Evolutionary conservation across 2,888 invertebrate genomes (phyloP).

Genomic region (Listrodromus nycthemerus): DNA sequence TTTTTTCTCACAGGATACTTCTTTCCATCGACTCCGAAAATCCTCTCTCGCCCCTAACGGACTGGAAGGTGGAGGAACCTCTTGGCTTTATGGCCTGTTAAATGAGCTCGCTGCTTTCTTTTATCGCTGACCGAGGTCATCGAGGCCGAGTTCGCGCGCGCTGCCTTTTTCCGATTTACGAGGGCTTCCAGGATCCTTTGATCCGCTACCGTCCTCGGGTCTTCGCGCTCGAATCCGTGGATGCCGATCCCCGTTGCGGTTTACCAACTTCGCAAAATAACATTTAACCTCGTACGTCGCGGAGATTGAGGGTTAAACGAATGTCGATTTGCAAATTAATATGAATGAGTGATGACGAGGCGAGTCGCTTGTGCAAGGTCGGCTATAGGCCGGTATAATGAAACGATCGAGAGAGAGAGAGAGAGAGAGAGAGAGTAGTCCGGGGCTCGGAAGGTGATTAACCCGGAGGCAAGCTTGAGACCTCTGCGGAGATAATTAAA

Average conservation of each 20-base stretch:
- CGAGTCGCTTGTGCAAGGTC: slow-evolving; percentile 46
- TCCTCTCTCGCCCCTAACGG: slow-evolving; percentile 52
- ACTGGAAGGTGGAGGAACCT: slow-evolving; percentile 52
- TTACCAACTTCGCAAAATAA: slow-evolving; percentile 30
- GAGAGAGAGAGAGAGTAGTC: slow-evolving; percentile 48
- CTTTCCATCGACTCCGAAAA: slow-evolving; percentile 51
- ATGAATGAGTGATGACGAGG: slow-evolving; percentile 46
- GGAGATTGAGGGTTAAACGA: neutral
- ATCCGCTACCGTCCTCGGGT: slow-evolving; percentile 61
- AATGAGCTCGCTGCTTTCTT: slow-evolving; percentile 83
- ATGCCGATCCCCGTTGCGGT: slow-evolving; percentile 48
- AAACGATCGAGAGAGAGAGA: slow-evolving; percentile 63
- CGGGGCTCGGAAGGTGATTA: slow-evolving; percentile 68
- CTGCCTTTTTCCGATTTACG: slow-evolving; percentile 77
- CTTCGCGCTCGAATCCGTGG: slow-evolving; percentile 60
- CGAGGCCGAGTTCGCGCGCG: slow-evolving; percentile 68
- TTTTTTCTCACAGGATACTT: slow-evolving; percentile 45
- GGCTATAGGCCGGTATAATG: slow-evolving; percentile 49
- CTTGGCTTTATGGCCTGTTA: slow-evolving; percentile 82
- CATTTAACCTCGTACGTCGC: slow-evolving; percentile 13
- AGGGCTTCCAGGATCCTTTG: slow-evolving; percentile 74
- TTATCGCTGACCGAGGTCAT: slow-evolving; percentile 80
- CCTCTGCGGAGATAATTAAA: slow-evolving; percentile 77
- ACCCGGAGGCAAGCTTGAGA: slow-evolving; percentile 69
- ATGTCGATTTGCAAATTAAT: slow-evolving; percentile 43